Evolutionary conservation across 2,888 invertebrate genomes (phyloP), one percentile per base, ranked within the genome.

Genomic region (Megalurothrips usitatus): DNA sequence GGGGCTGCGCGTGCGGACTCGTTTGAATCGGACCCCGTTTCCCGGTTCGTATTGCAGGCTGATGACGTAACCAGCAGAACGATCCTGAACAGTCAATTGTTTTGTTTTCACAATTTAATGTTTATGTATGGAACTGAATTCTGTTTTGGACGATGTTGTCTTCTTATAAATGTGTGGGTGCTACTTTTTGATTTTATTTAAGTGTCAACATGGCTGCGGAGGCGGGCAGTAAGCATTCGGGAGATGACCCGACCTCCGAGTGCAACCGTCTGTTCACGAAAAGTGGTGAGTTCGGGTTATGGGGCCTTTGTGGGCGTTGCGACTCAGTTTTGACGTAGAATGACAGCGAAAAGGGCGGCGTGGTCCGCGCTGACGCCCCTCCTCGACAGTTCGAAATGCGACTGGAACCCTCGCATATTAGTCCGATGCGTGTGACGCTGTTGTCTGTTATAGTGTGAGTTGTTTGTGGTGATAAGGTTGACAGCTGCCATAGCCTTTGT

Each of bases 371-470:
- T 19, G 23, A 26, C 26, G 9, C 23, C 26, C 26, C 2, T 26
- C 23, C 23, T 26, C 68, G 12, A 1, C 23, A 26, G 12, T 12
- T 4, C 10, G 23, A 26, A 8, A 26, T 75, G 1, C n/a, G 9
- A 75, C 12, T 8, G 12, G 12, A 75, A 26, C 1, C 68, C 52
- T 80, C 82, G 63, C 80, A 82, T 79, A 23, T 82, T 68, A 78
- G 83, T 9, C 58, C 1, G 58, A 17, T 19, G 1, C 19, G 19
- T 52, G 12, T 52, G 58, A 19, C 6, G 58, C 58, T 17, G 1
- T n/a, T 10, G 58, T n/a, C 10, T 58, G 19, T 19, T 8, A 0
- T 58, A 58, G 58, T 58, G 17, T 17, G 6, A 14, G 58, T 58
- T 17, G 17, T n/a, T 58, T 58, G 19, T 19, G 3, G 14, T 52